These are phyloP conservation scores for Micromussa lordhowensis DNA, from an alignment of 92 coral and sea anemone species.

Conservation along the genomic window DNA sequence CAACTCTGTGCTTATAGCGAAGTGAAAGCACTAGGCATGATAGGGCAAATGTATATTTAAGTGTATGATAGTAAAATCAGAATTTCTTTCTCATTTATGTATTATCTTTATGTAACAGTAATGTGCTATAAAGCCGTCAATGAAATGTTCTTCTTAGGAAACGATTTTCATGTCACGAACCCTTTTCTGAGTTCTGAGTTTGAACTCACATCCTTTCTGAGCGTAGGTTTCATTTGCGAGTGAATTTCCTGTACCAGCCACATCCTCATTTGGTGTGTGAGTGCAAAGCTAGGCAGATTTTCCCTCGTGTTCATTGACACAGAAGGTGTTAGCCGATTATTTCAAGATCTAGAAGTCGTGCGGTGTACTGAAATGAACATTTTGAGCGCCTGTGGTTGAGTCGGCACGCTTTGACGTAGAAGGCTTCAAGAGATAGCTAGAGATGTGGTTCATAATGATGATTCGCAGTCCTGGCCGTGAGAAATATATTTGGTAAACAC, in stretches of 20 bases:
- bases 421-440: slow-evolving; percentile 28
- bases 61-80: background rate
- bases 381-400: slow-evolving; percentile 33
- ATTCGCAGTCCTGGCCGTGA: background rate
- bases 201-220: background rate
- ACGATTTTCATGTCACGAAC: background rate
- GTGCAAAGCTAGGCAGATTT: slow-evolving; percentile 4
- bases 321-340: slow-evolving; percentile 26
- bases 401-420: slow-evolving; percentile 42
- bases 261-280: background rate
- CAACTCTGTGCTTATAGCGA: background rate
- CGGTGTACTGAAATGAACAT: slow-evolving; percentile 16
- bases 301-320: background rate
- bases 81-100: background rate
- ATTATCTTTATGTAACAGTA: slow-evolving; percentile 1
- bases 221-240: slow-evolving; percentile 2
- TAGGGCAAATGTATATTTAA: background rate
- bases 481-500: background rate
- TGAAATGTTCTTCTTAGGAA: background rate
- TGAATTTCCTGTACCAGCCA: background rate
- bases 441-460: slow-evolving; percentile 33
- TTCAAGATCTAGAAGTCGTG: slow-evolving; percentile 27
- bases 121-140: background rate
- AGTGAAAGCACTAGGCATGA: background rate
- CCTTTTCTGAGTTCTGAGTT: background rate